Conservation (phyloP, 2,113 vertebrate genomes). For the Globicephala melas region DNA sequence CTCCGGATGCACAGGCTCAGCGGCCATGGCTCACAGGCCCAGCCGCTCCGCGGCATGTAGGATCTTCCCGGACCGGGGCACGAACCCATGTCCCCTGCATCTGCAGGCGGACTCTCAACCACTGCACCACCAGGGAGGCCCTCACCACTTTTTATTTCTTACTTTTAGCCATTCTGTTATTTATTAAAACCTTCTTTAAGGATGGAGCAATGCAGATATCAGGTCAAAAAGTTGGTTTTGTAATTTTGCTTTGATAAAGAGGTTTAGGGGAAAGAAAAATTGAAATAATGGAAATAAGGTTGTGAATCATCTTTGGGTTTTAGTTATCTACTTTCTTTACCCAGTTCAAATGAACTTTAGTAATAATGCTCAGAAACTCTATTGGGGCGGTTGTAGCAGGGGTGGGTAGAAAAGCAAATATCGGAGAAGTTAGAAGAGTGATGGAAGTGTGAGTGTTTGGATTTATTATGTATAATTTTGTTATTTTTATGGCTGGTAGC, state of each 20-base stretch:
- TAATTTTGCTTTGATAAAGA: slow-evolving; percentile 20
- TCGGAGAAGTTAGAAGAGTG: not conserved
- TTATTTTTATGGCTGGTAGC: not conserved
- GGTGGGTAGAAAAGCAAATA: not conserved
- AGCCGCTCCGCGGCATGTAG: too few species aligned
- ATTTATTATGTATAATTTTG: not conserved
- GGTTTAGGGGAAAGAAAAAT: not conserved
- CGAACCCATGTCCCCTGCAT: too few species aligned
- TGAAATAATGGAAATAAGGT: not conserved
- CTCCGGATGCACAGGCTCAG: too few species aligned
- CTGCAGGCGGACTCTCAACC: too few species aligned
- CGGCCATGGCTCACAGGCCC: too few species aligned
- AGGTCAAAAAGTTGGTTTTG: not conserved
- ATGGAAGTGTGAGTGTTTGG: not conserved
- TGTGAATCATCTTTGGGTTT: slow-evolving; percentile 17
- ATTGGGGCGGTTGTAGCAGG: not conserved
- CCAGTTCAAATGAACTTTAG: not conserved
- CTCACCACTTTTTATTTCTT: slow-evolving; percentile 26
- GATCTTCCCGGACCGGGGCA: too few species aligned
- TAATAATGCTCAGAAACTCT: not conserved
- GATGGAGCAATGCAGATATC: not conserved
- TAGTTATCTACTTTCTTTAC: not conserved
- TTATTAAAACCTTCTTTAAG: not conserved
- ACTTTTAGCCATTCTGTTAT: not conserved
- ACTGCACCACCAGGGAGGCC: too few species aligned